These are phyloP conservation scores for Centruroides vittatus DNA, from an alignment of 1,140 invertebrate species.

Conservation along the genomic window DNA sequence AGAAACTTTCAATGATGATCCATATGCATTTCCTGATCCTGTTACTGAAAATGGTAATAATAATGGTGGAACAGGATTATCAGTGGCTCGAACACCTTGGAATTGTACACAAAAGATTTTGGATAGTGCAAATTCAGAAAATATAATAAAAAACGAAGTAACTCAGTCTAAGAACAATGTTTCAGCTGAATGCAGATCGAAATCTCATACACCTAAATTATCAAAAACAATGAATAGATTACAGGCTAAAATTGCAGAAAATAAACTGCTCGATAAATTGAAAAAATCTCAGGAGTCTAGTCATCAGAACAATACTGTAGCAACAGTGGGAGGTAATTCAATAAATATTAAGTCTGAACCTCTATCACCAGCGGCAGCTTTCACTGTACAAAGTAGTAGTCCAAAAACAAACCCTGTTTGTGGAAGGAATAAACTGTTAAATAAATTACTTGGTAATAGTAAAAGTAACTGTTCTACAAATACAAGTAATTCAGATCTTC, in stretches of 20 bases:
- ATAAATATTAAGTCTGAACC: no score
- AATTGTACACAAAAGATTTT: constrained; percentile 11
- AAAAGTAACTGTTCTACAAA: no score
- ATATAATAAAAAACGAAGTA: neutral
- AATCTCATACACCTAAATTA: constrained; percentile 22
- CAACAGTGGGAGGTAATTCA: no score
- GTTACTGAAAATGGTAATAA: constrained; percentile 28
- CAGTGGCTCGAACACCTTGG: constrained; percentile 10
- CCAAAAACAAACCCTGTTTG: no score
- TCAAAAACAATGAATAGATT: constrained; percentile 36
- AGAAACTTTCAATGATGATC: constrained; percentile 31
- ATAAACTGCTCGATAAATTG: constrained; percentile 35
- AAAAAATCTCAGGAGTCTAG: constrained; percentile 27
- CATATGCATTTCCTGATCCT: constrained; percentile 43
- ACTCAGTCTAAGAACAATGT: neutral
- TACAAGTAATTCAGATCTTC: no score
- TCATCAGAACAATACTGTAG: constrained; percentile 1
- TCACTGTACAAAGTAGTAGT: no score
- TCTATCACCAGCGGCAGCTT: no score
- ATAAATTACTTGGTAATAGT: no score
- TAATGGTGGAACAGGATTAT: constrained; percentile 5
- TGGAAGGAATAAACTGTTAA: no score
- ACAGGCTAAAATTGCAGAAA: constrained; percentile 36
- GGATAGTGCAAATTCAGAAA: constrained; percentile 7
- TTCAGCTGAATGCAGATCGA: constrained; percentile 11